Evolutionary conservation across 2,888 invertebrate species (phyloP).

Genomic region (Xiphydria camelus): DNA sequence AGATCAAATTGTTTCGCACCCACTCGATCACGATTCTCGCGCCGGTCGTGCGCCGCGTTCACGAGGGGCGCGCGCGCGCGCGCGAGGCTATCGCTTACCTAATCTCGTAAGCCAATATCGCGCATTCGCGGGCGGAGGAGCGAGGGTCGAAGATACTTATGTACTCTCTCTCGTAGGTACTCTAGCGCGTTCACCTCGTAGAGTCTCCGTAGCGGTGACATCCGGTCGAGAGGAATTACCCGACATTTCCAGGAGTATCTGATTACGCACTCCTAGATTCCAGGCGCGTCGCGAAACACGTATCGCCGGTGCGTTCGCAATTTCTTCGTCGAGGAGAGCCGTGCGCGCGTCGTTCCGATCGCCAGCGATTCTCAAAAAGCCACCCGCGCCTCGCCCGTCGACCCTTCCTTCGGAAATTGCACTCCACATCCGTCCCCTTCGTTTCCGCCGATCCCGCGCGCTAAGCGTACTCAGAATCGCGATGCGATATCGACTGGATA

Average conservation of each 20-base stretch:
- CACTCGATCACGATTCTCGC: neutral
- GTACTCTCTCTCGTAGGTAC: neutral
- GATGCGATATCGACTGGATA: constrained; percentile 3
- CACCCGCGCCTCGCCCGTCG: too few species aligned
- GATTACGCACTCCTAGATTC: constrained; percentile 39
- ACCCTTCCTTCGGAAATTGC: too few species aligned
- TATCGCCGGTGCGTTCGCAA: neutral
- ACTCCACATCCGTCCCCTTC: too few species aligned
- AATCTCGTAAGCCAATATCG: constrained; percentile 39
- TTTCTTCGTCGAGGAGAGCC: too few species aligned
- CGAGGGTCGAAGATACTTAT: constrained; percentile 14
- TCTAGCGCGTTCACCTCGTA: constrained; percentile 3
- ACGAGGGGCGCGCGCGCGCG: constrained; percentile 2
- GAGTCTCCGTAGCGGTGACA: too few species aligned
- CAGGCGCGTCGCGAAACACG: neutral
- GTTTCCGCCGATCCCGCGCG: too few species aligned
- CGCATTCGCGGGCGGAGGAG: constrained; percentile 23
- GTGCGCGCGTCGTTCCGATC: too few species aligned
- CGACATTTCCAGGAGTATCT: constrained; percentile 54
- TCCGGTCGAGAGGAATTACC: too few species aligned
- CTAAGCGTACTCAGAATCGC: too few species aligned
- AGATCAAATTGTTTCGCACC: neutral
- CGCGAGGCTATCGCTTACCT: constrained; percentile 34
- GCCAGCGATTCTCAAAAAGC: too few species aligned
- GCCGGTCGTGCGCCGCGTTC: neutral